phyloP scores from a whole-genome alignment of 2,888 invertebrate genomes.

The Psylliodes chrysocephalus region DNA sequence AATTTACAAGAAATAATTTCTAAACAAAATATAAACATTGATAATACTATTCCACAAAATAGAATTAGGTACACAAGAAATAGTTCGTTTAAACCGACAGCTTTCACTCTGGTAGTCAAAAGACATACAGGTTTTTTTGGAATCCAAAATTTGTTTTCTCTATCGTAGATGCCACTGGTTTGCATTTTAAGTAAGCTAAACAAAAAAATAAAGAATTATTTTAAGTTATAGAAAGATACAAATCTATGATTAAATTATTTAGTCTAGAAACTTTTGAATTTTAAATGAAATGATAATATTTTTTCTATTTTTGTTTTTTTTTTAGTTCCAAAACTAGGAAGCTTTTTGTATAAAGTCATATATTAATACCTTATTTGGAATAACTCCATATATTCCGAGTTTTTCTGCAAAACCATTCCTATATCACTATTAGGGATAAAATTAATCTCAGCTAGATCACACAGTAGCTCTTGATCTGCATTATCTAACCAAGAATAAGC shows the following conservation, averaged over 20 bases:
- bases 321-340: no score
- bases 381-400: constrained; percentile 58
- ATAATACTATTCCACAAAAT: constrained; percentile 45
- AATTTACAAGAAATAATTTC: constrained; percentile 1
- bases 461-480: constrained; percentile 64
- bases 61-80: constrained; percentile 54
- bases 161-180: constrained; percentile 46
- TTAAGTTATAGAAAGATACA: background rate
- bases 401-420: constrained; percentile 62
- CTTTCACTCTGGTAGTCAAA: constrained; percentile 48
- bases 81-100: constrained; percentile 51
- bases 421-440: constrained; percentile 54
- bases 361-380: constrained; percentile 54
- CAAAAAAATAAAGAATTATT: constrained; percentile 14
- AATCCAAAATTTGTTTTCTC: constrained; percentile 51
- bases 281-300: no score
- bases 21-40: constrained; percentile 42
- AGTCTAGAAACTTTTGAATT: no score
- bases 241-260: no score
- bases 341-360: background rate
- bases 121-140: constrained; percentile 52
- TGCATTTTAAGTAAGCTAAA: constrained; percentile 53
- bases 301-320: no score
- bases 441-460: constrained; percentile 62
- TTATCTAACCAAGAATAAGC: constrained; percentile 62